phyloP scores from a whole-genome alignment of 2,113 vertebrate genomes.

The Girardinichthys multiradiatus region DNA sequence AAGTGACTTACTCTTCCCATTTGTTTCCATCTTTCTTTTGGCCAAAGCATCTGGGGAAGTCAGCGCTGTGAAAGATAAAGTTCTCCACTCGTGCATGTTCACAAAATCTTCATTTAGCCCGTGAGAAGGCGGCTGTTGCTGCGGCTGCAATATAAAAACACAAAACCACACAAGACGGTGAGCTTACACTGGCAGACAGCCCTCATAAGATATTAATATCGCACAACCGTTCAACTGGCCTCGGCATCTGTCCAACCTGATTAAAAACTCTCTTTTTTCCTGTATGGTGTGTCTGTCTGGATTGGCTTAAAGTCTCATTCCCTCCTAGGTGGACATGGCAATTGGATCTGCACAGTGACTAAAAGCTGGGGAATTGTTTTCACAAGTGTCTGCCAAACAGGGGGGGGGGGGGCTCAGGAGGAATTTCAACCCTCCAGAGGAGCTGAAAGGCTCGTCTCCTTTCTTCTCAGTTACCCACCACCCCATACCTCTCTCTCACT shows the following conservation, averaged over 20 bases:
- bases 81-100: conserved; percentile 66
- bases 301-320: conserved; percentile 69
- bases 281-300: conserved; percentile 67
- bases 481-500: background rate
- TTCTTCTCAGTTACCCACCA: conserved; percentile 38
- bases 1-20: conserved; percentile 68
- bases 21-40: conserved; percentile 73
- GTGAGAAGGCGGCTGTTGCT: conserved; percentile 35
- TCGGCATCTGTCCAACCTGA: conserved; percentile 73
- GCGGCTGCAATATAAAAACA: conserved; percentile 71
- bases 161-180: conserved; percentile 70
- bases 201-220: conserved; percentile 80
- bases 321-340: conserved; percentile 77
- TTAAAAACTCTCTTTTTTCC: conserved; percentile 61
- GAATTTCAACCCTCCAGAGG: conserved; percentile 78
- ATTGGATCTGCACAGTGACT: conserved; percentile 80
- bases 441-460: conserved; percentile 68
- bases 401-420: conserved; percentile 70
- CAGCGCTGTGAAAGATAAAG: conserved; percentile 60
- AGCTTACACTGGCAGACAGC: conserved; percentile 68
- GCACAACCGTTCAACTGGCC: conserved; percentile 69
- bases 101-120: conserved; percentile 67
- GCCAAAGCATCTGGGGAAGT: conserved; percentile 75
- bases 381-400: conserved; percentile 82
- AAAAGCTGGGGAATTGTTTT: conserved; percentile 84